These are phyloP conservation scores for Ceyx melanurus DNA, from an alignment of 2,113 vertebrate species.

Conservation along the genomic window DNA sequence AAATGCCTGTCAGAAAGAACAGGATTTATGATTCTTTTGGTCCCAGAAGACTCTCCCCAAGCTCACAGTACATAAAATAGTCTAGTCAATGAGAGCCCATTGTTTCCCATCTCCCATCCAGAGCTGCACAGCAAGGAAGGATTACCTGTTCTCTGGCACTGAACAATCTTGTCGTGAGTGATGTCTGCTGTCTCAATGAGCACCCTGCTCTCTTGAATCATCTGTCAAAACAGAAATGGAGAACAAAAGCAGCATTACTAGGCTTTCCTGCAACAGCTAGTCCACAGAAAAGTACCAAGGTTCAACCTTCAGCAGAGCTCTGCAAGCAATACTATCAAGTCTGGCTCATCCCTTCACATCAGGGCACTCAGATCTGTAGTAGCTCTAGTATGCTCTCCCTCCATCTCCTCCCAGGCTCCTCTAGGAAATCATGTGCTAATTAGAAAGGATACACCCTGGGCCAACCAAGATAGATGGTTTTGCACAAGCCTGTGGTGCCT, in stretches of 20 bases:
- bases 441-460: not conserved
- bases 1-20: not conserved
- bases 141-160: constrained; percentile 90
- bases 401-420: not conserved
- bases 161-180: constrained; percentile 88
- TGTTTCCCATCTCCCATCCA: not conserved
- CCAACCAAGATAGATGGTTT: not conserved
- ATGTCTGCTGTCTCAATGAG: constrained; percentile 89
- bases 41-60: not conserved
- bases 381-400: not conserved
- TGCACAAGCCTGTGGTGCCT: accelerated
- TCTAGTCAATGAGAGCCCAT: not conserved
- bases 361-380: not conserved
- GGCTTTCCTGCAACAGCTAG: not conserved
- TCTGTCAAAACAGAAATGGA: constrained; percentile 75
- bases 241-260: not conserved
- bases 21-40: not conserved
- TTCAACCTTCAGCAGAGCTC: not conserved
- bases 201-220: constrained; percentile 91
- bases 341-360: not conserved
- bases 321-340: not conserved
- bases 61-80: not conserved
- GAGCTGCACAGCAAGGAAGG: not conserved
- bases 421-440: not conserved
- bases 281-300: not conserved